Conservation (phyloP, 2,888 invertebrate genomes). For the Zygogramma bicolorata region DNA sequence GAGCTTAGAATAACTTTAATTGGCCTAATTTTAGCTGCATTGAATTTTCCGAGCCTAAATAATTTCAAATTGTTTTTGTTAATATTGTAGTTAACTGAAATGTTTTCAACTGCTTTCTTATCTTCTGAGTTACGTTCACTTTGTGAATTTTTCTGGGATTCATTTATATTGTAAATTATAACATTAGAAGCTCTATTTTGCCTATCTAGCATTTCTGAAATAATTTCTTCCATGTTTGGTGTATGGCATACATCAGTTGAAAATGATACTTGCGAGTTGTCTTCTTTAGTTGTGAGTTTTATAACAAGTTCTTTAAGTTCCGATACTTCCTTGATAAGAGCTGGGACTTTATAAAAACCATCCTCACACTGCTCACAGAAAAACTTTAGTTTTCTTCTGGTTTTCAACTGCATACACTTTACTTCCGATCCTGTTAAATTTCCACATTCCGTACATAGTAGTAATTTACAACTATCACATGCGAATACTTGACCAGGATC, state of each 20-base stretch:
- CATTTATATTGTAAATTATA: conserved; percentile 1
- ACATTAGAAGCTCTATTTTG: neutral
- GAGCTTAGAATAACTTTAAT: neutral
- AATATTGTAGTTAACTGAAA: too few relatives aligned
- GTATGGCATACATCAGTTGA: too few relatives aligned
- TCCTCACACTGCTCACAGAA: neutral
- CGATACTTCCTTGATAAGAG: too few relatives aligned
- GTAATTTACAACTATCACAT: neutral
- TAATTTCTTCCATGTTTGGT: neutral
- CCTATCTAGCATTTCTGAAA: too few relatives aligned
- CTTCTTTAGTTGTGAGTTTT: too few relatives aligned
- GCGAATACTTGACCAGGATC: neutral
- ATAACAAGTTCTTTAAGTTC: too few relatives aligned
- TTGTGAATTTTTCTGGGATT: neutral
- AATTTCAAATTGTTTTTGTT: conserved; percentile 3
- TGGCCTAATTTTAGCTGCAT: neutral
- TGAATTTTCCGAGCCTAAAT: neutral
- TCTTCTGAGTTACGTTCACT: neutral
- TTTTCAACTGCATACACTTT: neutral
- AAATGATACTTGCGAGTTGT: too few relatives aligned
- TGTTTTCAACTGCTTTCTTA: neutral
- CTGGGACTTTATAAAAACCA: neutral
- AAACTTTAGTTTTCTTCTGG: neutral
- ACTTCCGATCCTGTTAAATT: neutral
- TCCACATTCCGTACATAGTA: neutral